Base-by-base conservation (phyloP, 2,888 invertebrate genomes). In the Parnassius mnemosyne region DNA sequence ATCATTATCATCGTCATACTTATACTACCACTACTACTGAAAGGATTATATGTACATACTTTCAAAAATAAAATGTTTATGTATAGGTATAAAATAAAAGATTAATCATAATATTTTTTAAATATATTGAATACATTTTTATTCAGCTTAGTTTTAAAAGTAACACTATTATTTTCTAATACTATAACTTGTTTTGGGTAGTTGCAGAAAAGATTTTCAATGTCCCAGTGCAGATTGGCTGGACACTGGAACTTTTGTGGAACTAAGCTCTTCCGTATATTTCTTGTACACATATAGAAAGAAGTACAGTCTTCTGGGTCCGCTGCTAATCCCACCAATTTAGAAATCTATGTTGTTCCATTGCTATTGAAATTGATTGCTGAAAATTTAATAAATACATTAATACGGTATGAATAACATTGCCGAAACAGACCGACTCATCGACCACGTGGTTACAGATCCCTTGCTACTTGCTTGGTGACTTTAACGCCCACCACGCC, bases 201-300 rank as follows among this genome's bases (percentile, higher is more conserved):
- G 69, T 93, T 90, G 64, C 93, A 93, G 10, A 60, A 43, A 0
- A 70, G 61, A 5, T 72, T 67, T 0, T 11, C 59, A n/a, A 78
- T 69, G 63, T 92, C 87, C 79, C 91, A 93, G 11, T 71, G 70
- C 2, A 89, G 70, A 12, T 72, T 74, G 0, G 9, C 50, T 0
- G 84, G 77, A 41, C 93, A 93, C 1, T 69, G 53, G 46, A 89
- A 85, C 9, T 73, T 65, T 20, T 71, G 67, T 0, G 79, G 62
- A 0, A 66, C 64, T 1, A 80, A 73, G 1, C 60, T 63, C 0
- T 78, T 85, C 3, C 68, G 57, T 0, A 10, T 60, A 42, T 73
- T 68, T 41, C 13, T 60, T 0, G 79, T 65, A 60, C 93, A 93
- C 9, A 83, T 71, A 69, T 86, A 90, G 74, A 90, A 93, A 0